Evolutionary conservation across 2,888 invertebrate species (phyloP), one percentile per base, ranked within the genome.

Genomic region (Brachypterus glaber): DNA sequence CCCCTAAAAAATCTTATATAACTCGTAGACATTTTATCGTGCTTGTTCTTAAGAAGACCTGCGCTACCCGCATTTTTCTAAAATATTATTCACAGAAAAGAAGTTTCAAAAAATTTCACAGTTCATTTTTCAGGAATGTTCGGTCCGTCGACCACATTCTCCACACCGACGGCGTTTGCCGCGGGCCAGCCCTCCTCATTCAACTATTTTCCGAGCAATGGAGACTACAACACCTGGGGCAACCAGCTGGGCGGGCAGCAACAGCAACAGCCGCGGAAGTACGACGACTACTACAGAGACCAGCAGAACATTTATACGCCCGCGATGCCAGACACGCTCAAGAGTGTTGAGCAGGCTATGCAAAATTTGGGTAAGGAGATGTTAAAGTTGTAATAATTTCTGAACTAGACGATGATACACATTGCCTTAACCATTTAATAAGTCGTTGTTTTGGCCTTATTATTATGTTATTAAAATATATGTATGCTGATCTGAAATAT

Each of bases 141-240:
- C 53, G 79, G 76, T 47, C 76, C 76, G 33, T 76, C 77, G 45
- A 75, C 75, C 41, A 75, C 76, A 42, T 77, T 76, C 58, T 77
- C 77, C 45, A 76, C 73, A 33, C 79, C 77, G 53, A 75, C 73
- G 33, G 78, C 76, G 53, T 77, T 80, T 40, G 82, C 82, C 40
- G 82, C 82, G 58, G 81, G 79, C 40, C 82, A 83, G 60, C 82
- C 80, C 35, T 75, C 77, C 39, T 74, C 76, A 37, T 87, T 86
- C 73, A 83, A 83, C 63, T 88, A 87, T 67, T 87, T 84, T 66
- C 85, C 82, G 59, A 83, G 85, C 56, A 86, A 83, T 64, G 83
- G 85, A 51, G 89, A 89, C 65, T 88, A 85, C 66, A 83, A 79
- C 53, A 82, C 85, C 21, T 86, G 86, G 85, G 76, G 76, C 42